phyloP scores from a whole-genome alignment of 2,888 invertebrate species.

The Lasioglossum marginatum region DNA sequence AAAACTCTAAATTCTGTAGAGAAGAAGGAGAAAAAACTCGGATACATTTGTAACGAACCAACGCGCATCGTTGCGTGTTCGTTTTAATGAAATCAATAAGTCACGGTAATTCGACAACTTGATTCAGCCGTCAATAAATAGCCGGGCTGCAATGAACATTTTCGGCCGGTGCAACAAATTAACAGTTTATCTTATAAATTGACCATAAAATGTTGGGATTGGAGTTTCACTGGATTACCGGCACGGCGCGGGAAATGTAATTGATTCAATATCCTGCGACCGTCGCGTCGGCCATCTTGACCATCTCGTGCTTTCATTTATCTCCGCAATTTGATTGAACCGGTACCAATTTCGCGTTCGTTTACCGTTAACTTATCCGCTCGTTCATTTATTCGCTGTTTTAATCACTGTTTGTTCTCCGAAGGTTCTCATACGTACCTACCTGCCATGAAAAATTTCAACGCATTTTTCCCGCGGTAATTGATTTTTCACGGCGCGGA shows the following conservation, averaged over 20 bases:
- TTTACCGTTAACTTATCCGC: neutral
- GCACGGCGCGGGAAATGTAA: conserved; percentile 16
- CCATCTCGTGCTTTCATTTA: conserved; percentile 18
- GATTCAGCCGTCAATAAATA: conserved; percentile 12
- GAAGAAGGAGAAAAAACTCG: neutral
- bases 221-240: conserved; percentile 15
- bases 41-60: neutral
- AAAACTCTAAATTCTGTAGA: neutral
- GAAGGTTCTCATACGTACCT: neutral
- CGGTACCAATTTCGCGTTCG: conserved; percentile 7
- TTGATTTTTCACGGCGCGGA: neutral
- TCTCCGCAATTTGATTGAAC: conserved; percentile 9
- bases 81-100: conserved; percentile 3
- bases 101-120: neutral
- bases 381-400: neutral
- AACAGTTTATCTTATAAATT: conserved; percentile 36
- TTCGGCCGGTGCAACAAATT: conserved; percentile 20
- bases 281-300: conserved; percentile 18
- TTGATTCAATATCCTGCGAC: conserved; percentile 35
- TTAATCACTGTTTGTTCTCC: neutral
- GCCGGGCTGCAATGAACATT: neutral
- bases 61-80: neutral
- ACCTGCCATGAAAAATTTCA: neutral
- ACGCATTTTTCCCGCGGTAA: neutral
- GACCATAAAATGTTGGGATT: conserved; percentile 23